Percentiles rank a stretch among this genome's conserved stretches.
phyloP scores from a whole-genome alignment of 2,888 invertebrate genomes.

The Hetaerina titia region DNA sequence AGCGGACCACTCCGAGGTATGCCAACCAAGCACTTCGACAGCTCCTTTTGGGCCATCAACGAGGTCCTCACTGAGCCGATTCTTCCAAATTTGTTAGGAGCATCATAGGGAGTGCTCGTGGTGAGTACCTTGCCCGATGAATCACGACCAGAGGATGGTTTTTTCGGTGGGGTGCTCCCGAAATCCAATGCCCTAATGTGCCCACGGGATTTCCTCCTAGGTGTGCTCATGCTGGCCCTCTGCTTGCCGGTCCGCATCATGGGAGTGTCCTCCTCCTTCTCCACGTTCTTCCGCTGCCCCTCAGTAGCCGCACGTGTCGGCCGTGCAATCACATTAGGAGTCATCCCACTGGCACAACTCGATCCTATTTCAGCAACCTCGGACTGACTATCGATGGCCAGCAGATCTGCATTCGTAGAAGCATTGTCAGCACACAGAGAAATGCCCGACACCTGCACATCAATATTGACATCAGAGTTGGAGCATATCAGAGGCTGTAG shows the following conservation, averaged over 20 bases:
- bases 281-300: not conserved
- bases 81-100: not conserved
- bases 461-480: not conserved
- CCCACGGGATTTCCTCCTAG: constrained; percentile 65
- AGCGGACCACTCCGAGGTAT: not conserved
- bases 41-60: constrained; percentile 20
- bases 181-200: constrained; percentile 70
- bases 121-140: not conserved
- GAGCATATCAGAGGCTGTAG: not conserved
- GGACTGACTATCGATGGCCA: not conserved
- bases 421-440: not conserved
- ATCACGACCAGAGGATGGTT: not conserved
- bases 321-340: constrained; percentile 4
- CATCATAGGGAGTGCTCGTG: not conserved
- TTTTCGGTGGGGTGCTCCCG: constrained; percentile 67
- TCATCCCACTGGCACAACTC: not conserved
- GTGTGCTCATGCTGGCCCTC: constrained; percentile 68
- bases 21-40: not conserved
- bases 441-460: not conserved
- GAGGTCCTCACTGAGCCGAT: not conserved
- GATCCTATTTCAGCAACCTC: not conserved
- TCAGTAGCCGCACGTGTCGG: not conserved
- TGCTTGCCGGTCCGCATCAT: not conserved
- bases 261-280: not conserved
- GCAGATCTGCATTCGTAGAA: not conserved